These are phyloP conservation scores for Ceratosolen solmsi DNA, from an alignment of 1,140 invertebrate species.

Conservation along the genomic window DNA sequence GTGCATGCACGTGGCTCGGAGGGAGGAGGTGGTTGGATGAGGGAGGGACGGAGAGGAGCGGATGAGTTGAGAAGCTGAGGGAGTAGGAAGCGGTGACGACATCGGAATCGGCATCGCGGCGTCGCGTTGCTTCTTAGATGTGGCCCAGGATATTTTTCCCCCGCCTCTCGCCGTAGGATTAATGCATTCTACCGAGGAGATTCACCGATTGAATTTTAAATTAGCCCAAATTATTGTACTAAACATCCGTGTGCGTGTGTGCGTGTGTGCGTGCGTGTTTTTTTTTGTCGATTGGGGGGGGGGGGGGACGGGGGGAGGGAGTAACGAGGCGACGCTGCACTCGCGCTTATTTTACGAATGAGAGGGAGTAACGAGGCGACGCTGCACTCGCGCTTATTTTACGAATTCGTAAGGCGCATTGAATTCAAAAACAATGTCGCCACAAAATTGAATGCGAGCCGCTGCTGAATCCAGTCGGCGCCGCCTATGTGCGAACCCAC, in stretches of 20 bases:
- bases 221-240: conserved; percentile 22
- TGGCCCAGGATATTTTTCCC: not conserved
- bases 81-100: not conserved
- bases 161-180: not conserved
- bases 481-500: not conserved
- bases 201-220: conserved; percentile 34
- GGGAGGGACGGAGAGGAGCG: too few relatives aligned
- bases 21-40: not conserved
- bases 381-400: not conserved
- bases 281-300: not conserved
- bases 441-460: not conserved
- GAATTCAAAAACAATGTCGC: conserved; percentile 21
- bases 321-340: too few relatives aligned
- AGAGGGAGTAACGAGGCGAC: not conserved
- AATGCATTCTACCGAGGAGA: not conserved
- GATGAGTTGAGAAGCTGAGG: not conserved
- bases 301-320: too few relatives aligned
- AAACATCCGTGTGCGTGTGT: not conserved
- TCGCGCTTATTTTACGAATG: not conserved
- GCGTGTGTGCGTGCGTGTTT: too few relatives aligned
- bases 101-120: not conserved
- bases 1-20: not conserved
- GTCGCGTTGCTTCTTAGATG: not conserved
- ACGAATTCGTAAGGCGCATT: not conserved
- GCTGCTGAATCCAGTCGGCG: not conserved